Evolutionary conservation across 2,797 vertebrate species (phyloP), one percentile per base, ranked within the genome.

Genomic region (Amblyraja radiata): DNA sequence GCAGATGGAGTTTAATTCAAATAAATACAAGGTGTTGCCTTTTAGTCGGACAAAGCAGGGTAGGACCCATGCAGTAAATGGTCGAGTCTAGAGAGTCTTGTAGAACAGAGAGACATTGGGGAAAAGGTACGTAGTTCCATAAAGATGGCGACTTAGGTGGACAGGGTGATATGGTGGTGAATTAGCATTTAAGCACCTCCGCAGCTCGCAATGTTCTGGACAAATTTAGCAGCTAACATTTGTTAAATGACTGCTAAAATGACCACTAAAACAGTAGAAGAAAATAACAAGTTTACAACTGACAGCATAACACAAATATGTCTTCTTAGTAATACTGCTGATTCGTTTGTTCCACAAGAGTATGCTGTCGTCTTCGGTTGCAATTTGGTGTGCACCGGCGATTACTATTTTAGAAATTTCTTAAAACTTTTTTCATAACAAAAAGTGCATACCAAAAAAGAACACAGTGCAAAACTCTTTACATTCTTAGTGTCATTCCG

Each of bases 251-350:
- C 9, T 73, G 14, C 36, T 74, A n/a, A n/a, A n/a, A n/a, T 71
- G 76, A 39, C 63, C 88, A 73, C 68, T 90, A 46, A 90, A 90
- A 73, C 32, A 71, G 21, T 90, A 68, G 86, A 71, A 90, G 4
- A 46, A 90, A 90, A 73, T 73, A 73, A 71, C 14, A 36, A 73
- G 25, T 18, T 90, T 28, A 90, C 88, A 71, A 73, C 68, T 39
- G 88, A 90, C 32, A 9, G 36, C 46, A 32, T 73, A 23, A 18
- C 71, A 39, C 65, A 71, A 90, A 73, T 23, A 68, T 36, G 36
- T 39, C 73, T 90, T 90, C 65, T 39, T 90, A 46, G 21, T 46
- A 90, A 90, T 25, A 39, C 68, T 46, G n/a, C 71, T 90, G 36
- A 90, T 18, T 65, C 65, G 39, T 90, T 90, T 90, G 21, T 90